A percentile compares a stretch with the other conserved stretches of the same genome.
Conservation (phyloP, 2,797 vertebrate genomes). For the Sebastes taczanowskii region DNA sequence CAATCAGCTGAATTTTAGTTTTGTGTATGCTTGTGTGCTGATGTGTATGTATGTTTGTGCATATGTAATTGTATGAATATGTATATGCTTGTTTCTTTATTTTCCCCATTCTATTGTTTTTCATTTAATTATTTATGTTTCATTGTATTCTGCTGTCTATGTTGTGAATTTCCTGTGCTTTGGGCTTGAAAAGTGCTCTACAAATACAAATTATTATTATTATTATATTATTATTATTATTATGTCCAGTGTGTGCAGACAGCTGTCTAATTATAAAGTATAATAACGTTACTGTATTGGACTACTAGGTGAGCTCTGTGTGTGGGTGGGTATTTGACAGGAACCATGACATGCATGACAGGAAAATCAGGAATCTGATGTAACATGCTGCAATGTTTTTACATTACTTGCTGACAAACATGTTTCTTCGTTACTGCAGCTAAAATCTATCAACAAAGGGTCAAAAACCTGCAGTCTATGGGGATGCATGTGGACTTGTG, state of each 20-base stretch:
- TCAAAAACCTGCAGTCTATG: background rate
- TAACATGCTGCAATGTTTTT: constrained; percentile 7
- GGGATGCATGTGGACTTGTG: background rate
- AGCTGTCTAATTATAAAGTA: background rate
- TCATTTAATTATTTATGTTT: no score
- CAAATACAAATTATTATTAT: no score
- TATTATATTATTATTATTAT: no score
- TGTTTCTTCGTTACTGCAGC: rapidly evolving
- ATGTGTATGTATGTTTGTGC: no score
- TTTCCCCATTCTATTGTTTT: no score
- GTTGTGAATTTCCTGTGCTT: rapidly evolving
- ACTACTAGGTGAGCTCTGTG: background rate
- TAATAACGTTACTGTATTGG: background rate
- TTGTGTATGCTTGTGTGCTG: no score
- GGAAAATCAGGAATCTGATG: constrained; percentile 29
- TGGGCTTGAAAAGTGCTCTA: no score
- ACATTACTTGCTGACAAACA: background rate
- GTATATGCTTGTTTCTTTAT: no score
- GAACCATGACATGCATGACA: background rate
- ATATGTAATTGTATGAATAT: no score
- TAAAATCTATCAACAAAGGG: background rate
- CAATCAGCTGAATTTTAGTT: no score
- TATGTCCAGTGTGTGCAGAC: background rate
- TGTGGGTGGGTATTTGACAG: background rate
- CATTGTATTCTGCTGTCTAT: no score